phyloP scores from a whole-genome alignment of 2,113 vertebrate species.

The Willisornis vidua region DNA sequence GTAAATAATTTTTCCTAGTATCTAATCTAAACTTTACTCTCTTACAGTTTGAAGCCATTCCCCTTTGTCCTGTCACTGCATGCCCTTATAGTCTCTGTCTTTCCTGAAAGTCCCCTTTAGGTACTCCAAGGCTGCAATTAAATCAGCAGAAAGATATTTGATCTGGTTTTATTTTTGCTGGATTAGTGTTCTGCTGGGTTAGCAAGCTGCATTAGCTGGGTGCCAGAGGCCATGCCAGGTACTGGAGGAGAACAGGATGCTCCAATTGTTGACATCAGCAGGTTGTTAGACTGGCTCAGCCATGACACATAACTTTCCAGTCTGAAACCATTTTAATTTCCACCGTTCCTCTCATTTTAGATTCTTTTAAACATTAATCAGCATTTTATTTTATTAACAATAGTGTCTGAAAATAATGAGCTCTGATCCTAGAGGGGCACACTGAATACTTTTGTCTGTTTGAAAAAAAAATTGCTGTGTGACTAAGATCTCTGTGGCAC shows the following conservation, averaged over 20 bases:
- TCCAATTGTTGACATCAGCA: not conserved
- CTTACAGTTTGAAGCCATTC: not conserved
- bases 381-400: not conserved
- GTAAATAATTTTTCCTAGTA: not conserved
- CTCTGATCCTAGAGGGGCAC: not conserved
- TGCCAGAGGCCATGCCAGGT: not conserved
- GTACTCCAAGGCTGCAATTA: not conserved
- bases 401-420: not conserved
- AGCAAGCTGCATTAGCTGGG: not conserved
- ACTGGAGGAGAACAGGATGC: not conserved
- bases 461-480: not conserved
- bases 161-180: not conserved
- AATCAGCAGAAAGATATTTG: not conserved
- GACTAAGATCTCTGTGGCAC: not conserved
- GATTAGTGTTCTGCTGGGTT: not conserved
- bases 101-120: not conserved
- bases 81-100: not conserved
- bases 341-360: not conserved
- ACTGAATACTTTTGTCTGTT: not conserved
- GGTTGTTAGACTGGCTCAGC: not conserved
- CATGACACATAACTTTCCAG: rapidly evolving
- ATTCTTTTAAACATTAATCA: not conserved
- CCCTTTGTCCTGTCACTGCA: not conserved
- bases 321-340: not conserved
- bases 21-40: not conserved